Conservation (phyloP, 2,113 vertebrate species). For the Benthochromis sp. region DNA sequence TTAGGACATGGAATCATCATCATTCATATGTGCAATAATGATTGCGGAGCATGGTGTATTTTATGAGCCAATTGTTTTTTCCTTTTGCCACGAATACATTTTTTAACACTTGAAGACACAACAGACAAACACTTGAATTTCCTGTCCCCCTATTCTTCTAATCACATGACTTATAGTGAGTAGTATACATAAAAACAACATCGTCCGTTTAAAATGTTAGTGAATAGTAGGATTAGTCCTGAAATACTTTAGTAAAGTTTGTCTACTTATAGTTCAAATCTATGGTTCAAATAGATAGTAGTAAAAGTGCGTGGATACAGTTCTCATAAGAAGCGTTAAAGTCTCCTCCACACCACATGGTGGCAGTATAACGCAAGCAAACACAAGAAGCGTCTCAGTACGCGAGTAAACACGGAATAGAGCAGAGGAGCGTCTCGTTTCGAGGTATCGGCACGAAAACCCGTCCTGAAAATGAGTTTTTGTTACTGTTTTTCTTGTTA, state of each 20-base stretch:
- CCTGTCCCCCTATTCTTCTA: background rate
- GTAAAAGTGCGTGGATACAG: background rate
- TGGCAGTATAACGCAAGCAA: background rate
- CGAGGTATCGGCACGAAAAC: background rate
- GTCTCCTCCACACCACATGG: background rate
- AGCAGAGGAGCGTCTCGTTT: fast-evolving
- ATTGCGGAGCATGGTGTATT: fast-evolving
- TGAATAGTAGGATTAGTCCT: background rate
- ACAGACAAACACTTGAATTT: background rate
- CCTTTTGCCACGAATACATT: background rate
- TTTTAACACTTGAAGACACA: background rate
- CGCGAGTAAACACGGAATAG: background rate
- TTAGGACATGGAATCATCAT: background rate
- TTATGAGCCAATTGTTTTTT: background rate
- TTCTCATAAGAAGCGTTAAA: background rate
- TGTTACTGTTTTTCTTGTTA: fast-evolving
- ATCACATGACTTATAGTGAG: background rate
- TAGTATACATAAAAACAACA: background rate
- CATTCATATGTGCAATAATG: background rate
- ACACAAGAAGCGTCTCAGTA: background rate
- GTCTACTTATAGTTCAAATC: background rate
- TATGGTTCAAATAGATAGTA: background rate
- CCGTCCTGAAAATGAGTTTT: background rate
- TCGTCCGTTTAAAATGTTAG: background rate
- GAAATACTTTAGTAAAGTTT: background rate